Conservation (phyloP, 1,140 invertebrate genomes). For the Tetramorium simillimum region DNA sequence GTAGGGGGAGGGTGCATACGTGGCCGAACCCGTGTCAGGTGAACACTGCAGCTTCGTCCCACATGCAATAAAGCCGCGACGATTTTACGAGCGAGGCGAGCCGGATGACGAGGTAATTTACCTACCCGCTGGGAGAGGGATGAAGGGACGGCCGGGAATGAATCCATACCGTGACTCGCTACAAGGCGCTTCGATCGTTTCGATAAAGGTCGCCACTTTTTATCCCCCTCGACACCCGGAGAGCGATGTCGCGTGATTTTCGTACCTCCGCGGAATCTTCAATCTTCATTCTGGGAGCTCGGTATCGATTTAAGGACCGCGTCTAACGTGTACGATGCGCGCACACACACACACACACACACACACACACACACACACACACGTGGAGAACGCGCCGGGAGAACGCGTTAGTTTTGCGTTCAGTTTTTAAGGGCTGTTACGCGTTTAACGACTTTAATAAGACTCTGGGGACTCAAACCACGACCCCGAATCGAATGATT, state of each 20-base stretch:
- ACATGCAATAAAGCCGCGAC: slow-evolving; percentile 69
- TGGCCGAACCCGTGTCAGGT: slow-evolving; percentile 47
- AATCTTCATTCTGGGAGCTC: slow-evolving; percentile 28
- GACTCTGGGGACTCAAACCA: neutral
- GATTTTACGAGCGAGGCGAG: slow-evolving; percentile 69
- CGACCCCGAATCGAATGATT: slow-evolving; percentile 53
- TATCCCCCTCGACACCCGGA: neutral
- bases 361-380: too few species aligned
- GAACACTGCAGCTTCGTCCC: slow-evolving; percentile 58
- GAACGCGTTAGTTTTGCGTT: neutral
- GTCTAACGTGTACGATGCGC: neutral
- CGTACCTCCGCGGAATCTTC: slow-evolving; percentile 15
- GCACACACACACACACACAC: too few species aligned
- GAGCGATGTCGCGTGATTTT: slow-evolving; percentile 22
- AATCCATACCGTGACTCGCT: slow-evolving; percentile 57
- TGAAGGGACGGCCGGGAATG: slow-evolving; percentile 44
- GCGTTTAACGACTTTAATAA: neutral
- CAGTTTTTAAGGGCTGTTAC: too few species aligned
- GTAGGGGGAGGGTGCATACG: neutral
- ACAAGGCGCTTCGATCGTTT: slow-evolving; percentile 53
- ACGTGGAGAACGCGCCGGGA: neutral
- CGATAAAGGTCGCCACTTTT: slow-evolving; percentile 55
- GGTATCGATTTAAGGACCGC: slow-evolving; percentile 14
- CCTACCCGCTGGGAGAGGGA: slow-evolving; percentile 47
- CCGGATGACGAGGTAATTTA: slow-evolving; percentile 70